phyloP scores from a whole-genome alignment of 2,888 invertebrate species.

The Onthophagus sagittarius region DNA sequence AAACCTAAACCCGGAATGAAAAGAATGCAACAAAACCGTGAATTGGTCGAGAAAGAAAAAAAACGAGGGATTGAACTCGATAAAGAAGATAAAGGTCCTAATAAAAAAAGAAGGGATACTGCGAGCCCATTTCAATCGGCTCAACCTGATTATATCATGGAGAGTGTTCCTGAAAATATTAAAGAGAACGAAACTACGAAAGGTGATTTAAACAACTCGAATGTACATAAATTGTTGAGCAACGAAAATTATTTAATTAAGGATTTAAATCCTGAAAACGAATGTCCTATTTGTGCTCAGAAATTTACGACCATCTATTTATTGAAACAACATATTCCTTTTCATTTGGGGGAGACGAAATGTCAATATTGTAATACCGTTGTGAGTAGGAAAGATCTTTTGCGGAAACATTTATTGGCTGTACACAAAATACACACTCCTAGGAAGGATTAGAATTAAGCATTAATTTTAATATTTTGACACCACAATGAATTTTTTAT shows the following conservation, averaged over 20 bases:
- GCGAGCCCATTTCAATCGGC: background rate
- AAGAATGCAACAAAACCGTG: background rate
- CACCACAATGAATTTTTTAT: too few species aligned
- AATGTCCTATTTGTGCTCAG: slow-evolving; percentile 22
- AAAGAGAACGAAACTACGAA: background rate
- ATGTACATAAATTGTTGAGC: slow-evolving; percentile 4
- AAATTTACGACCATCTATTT: slow-evolving; percentile 19
- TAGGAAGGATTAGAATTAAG: too few species aligned
- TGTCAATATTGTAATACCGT: slow-evolving; percentile 51
- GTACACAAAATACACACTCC: slow-evolving; percentile 25
- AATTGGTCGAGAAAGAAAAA: background rate
- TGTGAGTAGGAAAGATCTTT: slow-evolving; percentile 46
- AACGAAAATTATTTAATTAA: slow-evolving; percentile 18
- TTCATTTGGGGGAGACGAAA: slow-evolving; percentile 51
- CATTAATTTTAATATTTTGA: too few species aligned
- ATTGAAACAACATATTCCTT: slow-evolving; percentile 52
- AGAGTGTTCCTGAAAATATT: background rate
- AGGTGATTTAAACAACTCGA: background rate
- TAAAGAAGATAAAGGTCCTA: background rate
- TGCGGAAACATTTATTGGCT: slow-evolving; percentile 34
- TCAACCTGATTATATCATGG: background rate
- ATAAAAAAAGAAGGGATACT: background rate
- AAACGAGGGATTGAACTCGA: background rate
- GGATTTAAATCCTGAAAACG: slow-evolving; percentile 21
- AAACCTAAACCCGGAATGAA: background rate